Conservation (phyloP, 2,888 invertebrate species). For the Perizoma affinitatum region DNA sequence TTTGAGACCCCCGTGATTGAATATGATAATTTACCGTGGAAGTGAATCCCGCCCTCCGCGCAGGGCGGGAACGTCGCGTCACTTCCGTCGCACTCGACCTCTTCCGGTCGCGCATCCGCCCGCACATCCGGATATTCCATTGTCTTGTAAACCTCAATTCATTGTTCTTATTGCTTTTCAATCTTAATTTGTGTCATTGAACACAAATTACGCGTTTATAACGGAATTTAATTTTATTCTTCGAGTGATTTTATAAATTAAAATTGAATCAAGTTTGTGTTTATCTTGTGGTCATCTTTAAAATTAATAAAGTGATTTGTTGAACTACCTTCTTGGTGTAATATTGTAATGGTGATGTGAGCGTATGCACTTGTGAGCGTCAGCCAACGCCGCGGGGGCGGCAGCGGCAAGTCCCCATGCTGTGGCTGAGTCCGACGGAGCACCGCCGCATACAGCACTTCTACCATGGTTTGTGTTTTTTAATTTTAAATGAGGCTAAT, state of each 20-base stretch:
- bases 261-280: no score
- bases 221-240: no score
- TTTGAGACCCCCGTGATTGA: slow-evolving; percentile 8
- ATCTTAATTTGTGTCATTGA: neutral
- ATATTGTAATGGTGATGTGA: slow-evolving; percentile 4
- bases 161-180: neutral
- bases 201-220: no score
- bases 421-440: slow-evolving; percentile 71
- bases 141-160: slow-evolving; percentile 12
- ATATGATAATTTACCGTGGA: slow-evolving; percentile 24
- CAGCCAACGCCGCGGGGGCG: neutral
- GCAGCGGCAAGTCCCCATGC: slow-evolving; percentile 45
- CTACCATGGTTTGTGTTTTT: slow-evolving; percentile 60
- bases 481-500: neutral
- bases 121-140: slow-evolving; percentile 59
- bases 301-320: neutral
- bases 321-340: no score
- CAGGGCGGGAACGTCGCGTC: slow-evolving; percentile 30
- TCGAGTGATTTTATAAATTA: no score
- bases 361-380: no score
- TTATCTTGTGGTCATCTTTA: no score
- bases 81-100: slow-evolving; percentile 56
- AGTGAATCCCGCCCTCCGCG: slow-evolving; percentile 19
- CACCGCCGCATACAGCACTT: slow-evolving; percentile 71
- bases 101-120: slow-evolving; percentile 75